Conservation (phyloP, 2,113 vertebrate genomes). For the Sceloporus undulatus region DNA sequence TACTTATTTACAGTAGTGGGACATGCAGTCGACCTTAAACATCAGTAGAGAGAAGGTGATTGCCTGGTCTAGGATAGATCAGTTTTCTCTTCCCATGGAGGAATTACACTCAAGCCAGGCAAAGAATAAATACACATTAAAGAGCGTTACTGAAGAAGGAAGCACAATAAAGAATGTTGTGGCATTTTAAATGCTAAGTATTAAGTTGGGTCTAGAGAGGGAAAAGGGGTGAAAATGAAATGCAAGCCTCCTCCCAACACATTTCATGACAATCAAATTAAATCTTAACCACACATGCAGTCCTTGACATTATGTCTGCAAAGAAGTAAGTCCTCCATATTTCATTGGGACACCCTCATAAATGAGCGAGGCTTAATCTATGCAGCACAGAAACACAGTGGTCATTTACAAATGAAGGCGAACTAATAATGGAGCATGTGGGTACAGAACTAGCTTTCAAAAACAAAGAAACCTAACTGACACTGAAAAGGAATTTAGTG, state of each 20-base stretch:
- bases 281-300: background rate
- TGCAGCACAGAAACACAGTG: background rate
- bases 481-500: background rate
- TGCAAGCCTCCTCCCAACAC: background rate
- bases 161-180: background rate
- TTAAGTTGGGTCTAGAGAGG: background rate
- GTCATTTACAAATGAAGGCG: background rate
- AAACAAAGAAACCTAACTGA: background rate
- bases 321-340: background rate
- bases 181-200: background rate
- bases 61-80: background rate
- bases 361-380: background rate
- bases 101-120: background rate
- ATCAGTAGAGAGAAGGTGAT: background rate
- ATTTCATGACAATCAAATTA: background rate
- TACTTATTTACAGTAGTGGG: background rate
- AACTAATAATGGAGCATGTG: background rate
- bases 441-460: rapidly evolving
- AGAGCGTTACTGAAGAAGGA: background rate
- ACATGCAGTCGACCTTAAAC: background rate
- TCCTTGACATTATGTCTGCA: background rate
- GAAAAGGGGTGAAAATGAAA: background rate
- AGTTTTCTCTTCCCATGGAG: background rate
- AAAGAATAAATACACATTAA: no score
- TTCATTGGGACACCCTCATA: no score